Evolutionary conservation across 2,888 invertebrate species (phyloP).

Genomic region (Drosophila dives): DNA sequence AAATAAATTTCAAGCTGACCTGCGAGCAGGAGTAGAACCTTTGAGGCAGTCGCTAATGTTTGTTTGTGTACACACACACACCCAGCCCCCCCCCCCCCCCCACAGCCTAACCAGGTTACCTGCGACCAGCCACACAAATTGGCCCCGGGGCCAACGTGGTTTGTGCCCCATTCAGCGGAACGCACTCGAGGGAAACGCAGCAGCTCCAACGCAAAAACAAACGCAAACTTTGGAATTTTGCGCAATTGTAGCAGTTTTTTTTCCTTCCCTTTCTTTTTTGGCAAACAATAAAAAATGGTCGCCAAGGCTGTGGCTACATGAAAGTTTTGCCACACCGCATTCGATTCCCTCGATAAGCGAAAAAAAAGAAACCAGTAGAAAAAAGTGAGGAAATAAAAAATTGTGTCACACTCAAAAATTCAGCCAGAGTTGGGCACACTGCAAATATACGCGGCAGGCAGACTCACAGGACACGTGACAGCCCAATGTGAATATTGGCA

Average conservation of each 20-base stretch:
- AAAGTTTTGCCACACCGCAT: conserved; percentile 64
- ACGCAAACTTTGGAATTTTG: conserved; percentile 67
- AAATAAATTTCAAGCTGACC: conserved; percentile 78
- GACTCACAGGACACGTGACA: conserved; percentile 30
- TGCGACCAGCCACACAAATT: conserved; percentile 50
- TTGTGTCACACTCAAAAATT: conserved; percentile 31
- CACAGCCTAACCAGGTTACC: conserved; percentile 66
- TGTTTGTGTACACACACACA: conserved; percentile 63
- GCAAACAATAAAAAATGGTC: conserved; percentile 76
- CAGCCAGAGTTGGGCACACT: conserved; percentile 25
- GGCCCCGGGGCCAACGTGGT: conserved; percentile 46
- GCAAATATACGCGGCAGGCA: conserved; percentile 36
- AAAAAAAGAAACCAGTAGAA: conserved; percentile 3
- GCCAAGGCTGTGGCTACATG: conserved; percentile 46
- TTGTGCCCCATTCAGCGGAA: conserved; percentile 68
- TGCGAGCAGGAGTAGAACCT: conserved; percentile 1
- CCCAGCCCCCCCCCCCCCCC: too few species aligned
- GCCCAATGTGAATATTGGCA: conserved; percentile 22
- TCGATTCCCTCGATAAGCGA: conserved; percentile 72
- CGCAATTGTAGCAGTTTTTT: conserved; percentile 67
- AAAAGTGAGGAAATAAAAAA: not conserved
- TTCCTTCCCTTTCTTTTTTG: conserved; percentile 24
- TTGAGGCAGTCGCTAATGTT: conserved; percentile 51
- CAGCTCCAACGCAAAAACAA: conserved; percentile 54
- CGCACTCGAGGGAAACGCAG: conserved; percentile 72